Conservation (phyloP, 2,797 vertebrate genomes). For the Tenualosa thibaudeaui region DNA sequence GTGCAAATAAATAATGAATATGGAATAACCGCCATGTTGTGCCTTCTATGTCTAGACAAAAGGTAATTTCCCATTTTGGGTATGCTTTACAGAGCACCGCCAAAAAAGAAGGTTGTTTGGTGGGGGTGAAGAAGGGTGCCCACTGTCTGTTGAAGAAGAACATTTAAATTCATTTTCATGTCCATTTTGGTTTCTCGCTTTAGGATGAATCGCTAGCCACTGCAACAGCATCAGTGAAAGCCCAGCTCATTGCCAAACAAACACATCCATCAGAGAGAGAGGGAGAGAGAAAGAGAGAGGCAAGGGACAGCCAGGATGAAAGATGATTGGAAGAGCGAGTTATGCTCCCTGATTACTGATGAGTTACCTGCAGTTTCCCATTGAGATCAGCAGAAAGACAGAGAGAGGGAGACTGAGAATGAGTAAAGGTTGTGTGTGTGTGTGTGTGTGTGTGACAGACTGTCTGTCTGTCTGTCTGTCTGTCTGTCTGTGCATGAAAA, state of each 20-base stretch:
- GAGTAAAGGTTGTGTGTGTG: neutral
- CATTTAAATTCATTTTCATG: neutral
- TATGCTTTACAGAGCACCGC: neutral
- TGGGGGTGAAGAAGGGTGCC: too few species aligned
- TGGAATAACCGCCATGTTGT: neutral
- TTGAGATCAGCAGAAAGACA: conserved; percentile 17
- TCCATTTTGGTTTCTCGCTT: neutral
- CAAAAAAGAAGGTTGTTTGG: too few species aligned
- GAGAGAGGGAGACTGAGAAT: neutral
- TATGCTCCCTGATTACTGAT: conserved; percentile 36
- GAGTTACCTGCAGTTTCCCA: conserved; percentile 22
- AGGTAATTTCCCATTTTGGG: neutral
- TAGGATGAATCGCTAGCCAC: neutral
- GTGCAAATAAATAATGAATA: conserved; percentile 1
- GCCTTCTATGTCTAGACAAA: neutral
- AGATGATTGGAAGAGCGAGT: neutral
- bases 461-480: conserved; percentile 3
- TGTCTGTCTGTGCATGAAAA: neutral
- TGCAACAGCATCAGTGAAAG: conserved; percentile 29
- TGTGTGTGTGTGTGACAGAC: neutral
- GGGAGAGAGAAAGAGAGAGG: conserved; percentile 12
- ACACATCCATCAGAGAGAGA: conserved; percentile 26
- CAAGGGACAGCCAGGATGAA: neutral
- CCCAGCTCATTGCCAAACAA: conserved; percentile 28
- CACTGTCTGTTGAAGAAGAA: too few species aligned